A percentile compares a stretch with the other conserved stretches of the same genome.
Conservation (phyloP, 2,888 invertebrate species). For the Dastarcus helophoroides region DNA sequence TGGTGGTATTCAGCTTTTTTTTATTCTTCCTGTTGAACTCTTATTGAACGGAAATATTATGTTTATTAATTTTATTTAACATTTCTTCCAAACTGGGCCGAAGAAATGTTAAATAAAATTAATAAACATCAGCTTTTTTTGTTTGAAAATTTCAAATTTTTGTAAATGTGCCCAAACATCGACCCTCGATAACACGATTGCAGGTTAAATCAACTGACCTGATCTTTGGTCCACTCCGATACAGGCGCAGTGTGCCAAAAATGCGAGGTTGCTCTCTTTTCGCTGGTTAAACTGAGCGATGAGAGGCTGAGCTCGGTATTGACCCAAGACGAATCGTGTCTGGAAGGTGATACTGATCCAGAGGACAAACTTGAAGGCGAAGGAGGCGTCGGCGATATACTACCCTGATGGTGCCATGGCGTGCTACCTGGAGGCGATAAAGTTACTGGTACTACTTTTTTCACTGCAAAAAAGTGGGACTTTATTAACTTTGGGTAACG, state of each 20-base stretch:
- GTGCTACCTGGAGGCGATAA: slow-evolving; percentile 51
- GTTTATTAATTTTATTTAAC: too few species aligned
- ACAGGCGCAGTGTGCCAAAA: slow-evolving; percentile 62
- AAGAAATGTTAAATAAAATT: too few species aligned
- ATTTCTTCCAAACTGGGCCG: too few species aligned
- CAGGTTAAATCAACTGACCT: slow-evolving; percentile 37
- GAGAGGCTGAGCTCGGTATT: slow-evolving; percentile 46
- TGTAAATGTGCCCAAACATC: too few species aligned
- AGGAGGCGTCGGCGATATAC: slow-evolving; percentile 38
- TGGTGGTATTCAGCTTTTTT: too few species aligned
- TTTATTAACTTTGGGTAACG: background rate
- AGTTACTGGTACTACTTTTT: slow-evolving; percentile 53
- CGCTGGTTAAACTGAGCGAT: slow-evolving; percentile 51
- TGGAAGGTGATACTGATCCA: slow-evolving; percentile 44
- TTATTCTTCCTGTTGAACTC: too few species aligned
- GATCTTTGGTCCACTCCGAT: slow-evolving; percentile 67
- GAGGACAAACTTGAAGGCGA: slow-evolving; percentile 55
- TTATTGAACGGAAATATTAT: too few species aligned
- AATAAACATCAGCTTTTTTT: too few species aligned
- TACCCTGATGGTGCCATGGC: slow-evolving; percentile 45
- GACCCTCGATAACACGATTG: too few species aligned
- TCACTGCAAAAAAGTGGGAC: slow-evolving; percentile 39
- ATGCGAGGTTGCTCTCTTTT: slow-evolving; percentile 49
- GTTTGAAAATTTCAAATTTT: too few species aligned
- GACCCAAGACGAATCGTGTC: slow-evolving; percentile 39